Conservation (phyloP, 2,888 invertebrate genomes). For the Thecocarcelia acutangulata region DNA sequence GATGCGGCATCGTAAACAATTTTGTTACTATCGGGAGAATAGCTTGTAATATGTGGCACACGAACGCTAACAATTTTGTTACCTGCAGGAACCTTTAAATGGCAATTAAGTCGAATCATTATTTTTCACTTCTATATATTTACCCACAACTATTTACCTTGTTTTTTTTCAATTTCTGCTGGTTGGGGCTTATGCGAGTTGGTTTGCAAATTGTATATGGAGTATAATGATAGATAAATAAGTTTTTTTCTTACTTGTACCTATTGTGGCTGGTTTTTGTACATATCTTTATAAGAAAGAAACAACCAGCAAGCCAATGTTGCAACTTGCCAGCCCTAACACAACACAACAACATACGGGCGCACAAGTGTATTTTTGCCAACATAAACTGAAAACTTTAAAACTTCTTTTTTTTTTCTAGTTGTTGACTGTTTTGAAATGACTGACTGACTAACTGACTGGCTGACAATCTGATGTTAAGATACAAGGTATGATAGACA, state of each 20-base stretch:
- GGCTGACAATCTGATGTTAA: conserved; percentile 35
- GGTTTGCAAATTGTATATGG: conserved; percentile 46
- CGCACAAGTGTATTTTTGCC: conserved; percentile 56
- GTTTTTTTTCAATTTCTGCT: conserved; percentile 19
- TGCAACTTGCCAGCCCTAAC: conserved; percentile 21
- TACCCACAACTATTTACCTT: neutral
- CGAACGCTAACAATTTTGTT: too few relatives aligned
- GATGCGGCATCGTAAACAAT: too few relatives aligned
- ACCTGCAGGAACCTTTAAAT: too few relatives aligned
- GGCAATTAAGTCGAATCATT: neutral
- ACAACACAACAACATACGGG: conserved; percentile 43
- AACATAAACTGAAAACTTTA: conserved; percentile 43
- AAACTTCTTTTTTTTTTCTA: conserved; percentile 21
- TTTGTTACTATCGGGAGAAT: too few relatives aligned
- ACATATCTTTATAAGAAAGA: conserved; percentile 11
- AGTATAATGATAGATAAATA: conserved; percentile 49
- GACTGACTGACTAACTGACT: conserved; percentile 48
- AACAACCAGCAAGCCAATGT: conserved; percentile 1
- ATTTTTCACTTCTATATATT: conserved; percentile 10
- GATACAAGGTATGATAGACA: conserved; percentile 47
- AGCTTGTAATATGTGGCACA: too few relatives aligned
- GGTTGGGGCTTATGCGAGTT: conserved; percentile 30
- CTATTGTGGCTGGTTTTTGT: conserved; percentile 37
- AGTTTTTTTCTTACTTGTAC: conserved; percentile 43
- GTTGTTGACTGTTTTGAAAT: too few relatives aligned